Evolutionary conservation across 2,113 vertebrate species (phyloP), one percentile per base, ranked within the genome.

Genomic region (Oophaga pumilio): DNA sequence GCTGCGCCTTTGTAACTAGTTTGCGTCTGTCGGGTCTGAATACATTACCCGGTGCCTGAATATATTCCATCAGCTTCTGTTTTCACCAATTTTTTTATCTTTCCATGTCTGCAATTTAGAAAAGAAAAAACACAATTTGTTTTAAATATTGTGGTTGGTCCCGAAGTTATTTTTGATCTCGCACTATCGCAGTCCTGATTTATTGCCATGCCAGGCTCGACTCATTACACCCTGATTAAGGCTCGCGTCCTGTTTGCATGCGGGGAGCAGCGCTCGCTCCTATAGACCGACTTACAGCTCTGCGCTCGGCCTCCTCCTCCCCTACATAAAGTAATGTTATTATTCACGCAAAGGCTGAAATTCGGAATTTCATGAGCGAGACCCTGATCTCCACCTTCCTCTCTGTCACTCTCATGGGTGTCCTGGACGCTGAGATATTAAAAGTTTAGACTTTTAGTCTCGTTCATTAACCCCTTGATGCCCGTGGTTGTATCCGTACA

Each of bases 141-240:
- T 52, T 50, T 82, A 76, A 85, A 62, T 59, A 76, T 76, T 60
- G 64, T 10, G 26, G 22, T 64, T 69, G 77, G 24, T 71, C 62
- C 0, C 15, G 18, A 80, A 87, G 73, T 87, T 87, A 80, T 87
- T 87, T 80, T 33, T 77, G 85, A 86, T 43, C 84, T 86, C 76
- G 20, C 76, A 33, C 60, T 15, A 50, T 53, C 43, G 7, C 53
- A 15, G 62, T 56, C 49, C 49, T 71, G 43, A 71, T 87, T 87
- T 69, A 80, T 87, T 59, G 18, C 85, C 76, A 80, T 71, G 26
- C 76, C 17, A 87, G 10, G 49, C 26, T 80, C 43, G 76, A 76
- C 76, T 80, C 76, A 78, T 66, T 78, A 78, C 43, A 69, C 57
- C 60, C 49, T 80, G 74, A 78, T 87, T 52, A 69, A 8, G 62